A percentile compares a stretch with the other conserved stretches of the same genome.
Conservation (phyloP, 2,113 vertebrate species). For the Colaptes auratus region DNA sequence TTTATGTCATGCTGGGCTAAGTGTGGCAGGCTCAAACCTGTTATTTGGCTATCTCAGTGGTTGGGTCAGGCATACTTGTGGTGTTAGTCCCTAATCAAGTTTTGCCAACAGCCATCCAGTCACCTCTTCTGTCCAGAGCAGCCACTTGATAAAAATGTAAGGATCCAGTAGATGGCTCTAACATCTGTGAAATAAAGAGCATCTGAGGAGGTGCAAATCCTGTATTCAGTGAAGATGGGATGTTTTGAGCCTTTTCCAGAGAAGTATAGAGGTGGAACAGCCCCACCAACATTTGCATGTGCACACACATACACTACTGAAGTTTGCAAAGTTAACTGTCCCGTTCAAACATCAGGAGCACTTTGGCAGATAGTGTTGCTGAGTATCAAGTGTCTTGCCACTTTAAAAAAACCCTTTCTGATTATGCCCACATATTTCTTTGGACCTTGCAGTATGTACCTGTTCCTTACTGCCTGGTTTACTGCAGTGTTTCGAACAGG, state of each 20-base stretch:
- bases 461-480: not conserved
- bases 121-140: not conserved
- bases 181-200: not conserved
- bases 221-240: not conserved
- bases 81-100: not conserved
- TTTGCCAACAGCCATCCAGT: not conserved
- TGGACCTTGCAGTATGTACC: not conserved
- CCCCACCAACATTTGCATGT: fast-evolving
- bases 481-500: not conserved
- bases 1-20: not conserved
- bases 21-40: not conserved
- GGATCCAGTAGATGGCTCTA: slow-evolving; percentile 44
- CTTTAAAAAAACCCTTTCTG: not conserved
- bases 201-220: not conserved
- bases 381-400: not conserved
- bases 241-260: not conserved
- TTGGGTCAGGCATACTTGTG: not conserved
- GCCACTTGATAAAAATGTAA: not conserved
- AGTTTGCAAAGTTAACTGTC: no score
- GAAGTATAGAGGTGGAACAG: fast-evolving
- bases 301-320: fast-evolving
- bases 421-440: not conserved
- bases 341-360: fast-evolving
- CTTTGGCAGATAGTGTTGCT: not conserved
- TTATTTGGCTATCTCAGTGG: not conserved